These are phyloP conservation scores for Galago senegalensis DNA, from an alignment of 2,797 vertebrate genomes.

Conservation along the genomic window DNA sequence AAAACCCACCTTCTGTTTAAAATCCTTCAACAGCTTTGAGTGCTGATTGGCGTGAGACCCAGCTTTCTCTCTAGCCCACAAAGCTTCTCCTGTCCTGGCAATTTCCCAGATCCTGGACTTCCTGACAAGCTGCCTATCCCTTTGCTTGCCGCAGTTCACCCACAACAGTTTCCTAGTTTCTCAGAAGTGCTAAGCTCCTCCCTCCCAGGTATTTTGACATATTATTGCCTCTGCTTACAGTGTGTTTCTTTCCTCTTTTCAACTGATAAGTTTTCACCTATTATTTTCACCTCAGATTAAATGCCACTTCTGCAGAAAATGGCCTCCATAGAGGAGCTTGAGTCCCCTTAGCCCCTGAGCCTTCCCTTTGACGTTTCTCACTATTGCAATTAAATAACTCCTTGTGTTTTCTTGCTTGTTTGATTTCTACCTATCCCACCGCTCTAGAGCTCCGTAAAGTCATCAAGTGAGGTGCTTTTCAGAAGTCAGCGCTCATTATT, in stretches of 20 bases:
- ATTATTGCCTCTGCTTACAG: neutral
- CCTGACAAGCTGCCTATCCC: neutral
- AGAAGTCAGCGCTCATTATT: neutral
- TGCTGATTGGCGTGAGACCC: neutral
- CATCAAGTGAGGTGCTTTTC: neutral
- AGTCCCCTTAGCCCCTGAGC: neutral
- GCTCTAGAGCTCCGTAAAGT: neutral
- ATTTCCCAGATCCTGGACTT: neutral
- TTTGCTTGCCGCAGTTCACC: neutral
- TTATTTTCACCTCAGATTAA: neutral
- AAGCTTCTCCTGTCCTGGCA: neutral
- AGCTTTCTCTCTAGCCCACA: neutral
- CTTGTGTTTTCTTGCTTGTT: neutral
- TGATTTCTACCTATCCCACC: neutral
- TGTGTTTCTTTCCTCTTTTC: neutral
- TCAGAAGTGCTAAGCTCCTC: neutral
- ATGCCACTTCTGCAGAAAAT: neutral
- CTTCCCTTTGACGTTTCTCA: neutral
- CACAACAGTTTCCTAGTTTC: neutral
- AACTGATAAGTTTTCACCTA: neutral
- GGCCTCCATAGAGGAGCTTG: neutral
- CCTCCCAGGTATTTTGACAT: neutral
- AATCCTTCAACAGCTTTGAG: neutral
- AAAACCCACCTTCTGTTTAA: neutral
- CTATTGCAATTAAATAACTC: neutral